Evolutionary conservation across 2,113 vertebrate genomes (phyloP).

Genomic region (Microcebus jonahi): DNA sequence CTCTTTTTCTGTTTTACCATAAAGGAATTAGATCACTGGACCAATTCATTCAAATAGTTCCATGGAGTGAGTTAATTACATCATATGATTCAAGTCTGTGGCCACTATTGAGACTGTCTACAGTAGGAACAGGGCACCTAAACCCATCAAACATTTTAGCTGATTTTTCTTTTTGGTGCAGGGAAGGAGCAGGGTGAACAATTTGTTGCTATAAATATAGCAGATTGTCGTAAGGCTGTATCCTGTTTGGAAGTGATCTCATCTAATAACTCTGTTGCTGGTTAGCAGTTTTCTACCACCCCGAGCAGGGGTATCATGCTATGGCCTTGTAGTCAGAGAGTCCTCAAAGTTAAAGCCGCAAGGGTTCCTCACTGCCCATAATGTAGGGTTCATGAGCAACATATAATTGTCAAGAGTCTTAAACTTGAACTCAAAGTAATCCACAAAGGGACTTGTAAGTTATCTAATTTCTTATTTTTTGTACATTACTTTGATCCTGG

Average conservation of each 20-base stretch:
- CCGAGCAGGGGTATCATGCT: slow-evolving; percentile 50
- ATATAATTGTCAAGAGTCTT: not conserved
- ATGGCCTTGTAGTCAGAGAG: not conserved
- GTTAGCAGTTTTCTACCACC: slow-evolving; percentile 79
- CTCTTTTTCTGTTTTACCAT: slow-evolving; percentile 46
- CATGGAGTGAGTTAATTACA: slow-evolving; percentile 9
- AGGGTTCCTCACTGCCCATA: not conserved
- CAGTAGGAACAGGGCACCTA: not conserved
- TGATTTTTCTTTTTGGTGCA: not conserved
- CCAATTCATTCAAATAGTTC: not conserved
- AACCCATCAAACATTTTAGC: slow-evolving; percentile 2
- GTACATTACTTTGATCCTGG: not conserved
- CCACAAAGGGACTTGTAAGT: not conserved
- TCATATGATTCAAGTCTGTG: not conserved
- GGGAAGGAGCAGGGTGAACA: not conserved
- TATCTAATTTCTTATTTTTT: not conserved
- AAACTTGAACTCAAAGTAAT: not conserved
- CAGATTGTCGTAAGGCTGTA: slow-evolving; percentile 76
- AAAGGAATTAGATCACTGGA: slow-evolving; percentile 22
- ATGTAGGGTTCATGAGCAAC: not conserved
- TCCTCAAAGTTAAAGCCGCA: slow-evolving; percentile 34
- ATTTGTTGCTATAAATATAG: slow-evolving; percentile 84
- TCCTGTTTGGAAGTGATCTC: slow-evolving; percentile 89
- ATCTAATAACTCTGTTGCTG: slow-evolving; percentile 79
- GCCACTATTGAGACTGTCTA: not conserved